phyloP scores from a whole-genome alignment of 2,888 invertebrate genomes.

The Xanthorhoe spadicearia region DNA sequence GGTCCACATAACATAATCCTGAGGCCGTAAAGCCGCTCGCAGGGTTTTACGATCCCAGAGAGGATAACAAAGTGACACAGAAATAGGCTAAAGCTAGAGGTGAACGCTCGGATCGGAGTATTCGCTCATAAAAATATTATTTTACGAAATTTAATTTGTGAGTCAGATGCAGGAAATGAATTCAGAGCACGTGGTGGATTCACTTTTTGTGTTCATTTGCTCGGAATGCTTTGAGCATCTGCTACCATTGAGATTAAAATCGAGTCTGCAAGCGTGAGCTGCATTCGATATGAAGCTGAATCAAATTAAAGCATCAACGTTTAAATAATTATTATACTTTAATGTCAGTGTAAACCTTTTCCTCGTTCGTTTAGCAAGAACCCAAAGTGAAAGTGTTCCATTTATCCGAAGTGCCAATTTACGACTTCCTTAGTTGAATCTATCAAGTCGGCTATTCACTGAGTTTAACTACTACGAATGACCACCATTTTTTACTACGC shows the following conservation, averaged over 20 bases:
- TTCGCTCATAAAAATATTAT: conserved; percentile 64
- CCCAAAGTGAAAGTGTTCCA: conserved; percentile 24
- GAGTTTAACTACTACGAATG: conserved; percentile 26
- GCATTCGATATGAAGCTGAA: conserved; percentile 1
- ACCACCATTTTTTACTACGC: conserved; percentile 38
- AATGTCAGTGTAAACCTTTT: conserved; percentile 14
- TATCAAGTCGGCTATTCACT: conserved; percentile 14
- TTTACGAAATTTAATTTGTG: conserved; percentile 35
- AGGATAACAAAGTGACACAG: conserved; percentile 50
- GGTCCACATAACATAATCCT: conserved; percentile 43
- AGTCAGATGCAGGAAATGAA: conserved; percentile 58
- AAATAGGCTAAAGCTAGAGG: conserved; percentile 51
- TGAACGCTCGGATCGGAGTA: conserved; percentile 50
- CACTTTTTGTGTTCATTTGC: conserved; percentile 45
- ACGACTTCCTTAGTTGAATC: conserved; percentile 27
- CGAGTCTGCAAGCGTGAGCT: conserved; percentile 7
- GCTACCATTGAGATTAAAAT: conserved; percentile 23
- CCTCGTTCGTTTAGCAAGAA: conserved; percentile 29
- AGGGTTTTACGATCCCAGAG: conserved; percentile 54
- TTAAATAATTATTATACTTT: not conserved
- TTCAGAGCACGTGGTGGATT: conserved; percentile 54
- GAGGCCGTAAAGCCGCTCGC: conserved; percentile 46
- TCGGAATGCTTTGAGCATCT: conserved; percentile 24
- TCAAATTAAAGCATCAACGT: not conserved
- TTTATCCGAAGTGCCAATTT: conserved; percentile 35